Base-by-base conservation (phyloP, 2,888 invertebrate species). In the Oithona nana region DNA sequence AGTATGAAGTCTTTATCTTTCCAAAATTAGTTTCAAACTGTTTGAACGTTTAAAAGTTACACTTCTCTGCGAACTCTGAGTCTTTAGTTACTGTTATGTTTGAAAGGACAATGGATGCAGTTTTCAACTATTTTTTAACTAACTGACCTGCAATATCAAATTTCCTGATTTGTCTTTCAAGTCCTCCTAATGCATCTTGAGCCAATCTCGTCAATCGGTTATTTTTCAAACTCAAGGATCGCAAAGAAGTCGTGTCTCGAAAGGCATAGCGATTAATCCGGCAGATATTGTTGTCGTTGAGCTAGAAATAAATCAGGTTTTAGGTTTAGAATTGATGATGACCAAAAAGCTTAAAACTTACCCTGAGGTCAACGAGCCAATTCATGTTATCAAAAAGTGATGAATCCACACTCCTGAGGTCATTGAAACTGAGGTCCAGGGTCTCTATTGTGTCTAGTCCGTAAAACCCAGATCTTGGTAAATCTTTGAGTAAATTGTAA, bases 351-450 rank as follows among this genome's bases (percentile, higher is more conserved):
- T n/a, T n/a, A n/a, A 6, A 31, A 59, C 26, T 50, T 50, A 59
- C 59, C 24, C 11, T 48, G 3, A 62, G 48, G 16, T 62, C 20
- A 3, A 22, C 28, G 28, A 62, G 39, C 62, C 62, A 62, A 57
- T 56, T 62, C 62, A 62, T 39, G n/a, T 62, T 56, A 1, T 56
- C 56, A 31, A 62, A 62, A 2, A 49, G 20, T 6, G 49, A 26
- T 16, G 31, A 28, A 13, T 61, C 55, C 6, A 54, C 39, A 13
- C 26, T n/a, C 4, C 62, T 29, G 20, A 62, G 28, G 30, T 62
- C 62, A 48, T 62, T 62, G 31, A 57, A 62, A 48, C 62, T 62
- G n/a, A 62, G 30, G 28, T 62, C 62, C 28, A 62, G 28, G n/a
- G 22, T 62, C 24, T 62, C 62, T 56, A 62, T 24, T 8, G 62